Evolutionary conservation across 2,797 vertebrate genomes (phyloP).

Genomic region (Silurus lanzhouensis): DNA sequence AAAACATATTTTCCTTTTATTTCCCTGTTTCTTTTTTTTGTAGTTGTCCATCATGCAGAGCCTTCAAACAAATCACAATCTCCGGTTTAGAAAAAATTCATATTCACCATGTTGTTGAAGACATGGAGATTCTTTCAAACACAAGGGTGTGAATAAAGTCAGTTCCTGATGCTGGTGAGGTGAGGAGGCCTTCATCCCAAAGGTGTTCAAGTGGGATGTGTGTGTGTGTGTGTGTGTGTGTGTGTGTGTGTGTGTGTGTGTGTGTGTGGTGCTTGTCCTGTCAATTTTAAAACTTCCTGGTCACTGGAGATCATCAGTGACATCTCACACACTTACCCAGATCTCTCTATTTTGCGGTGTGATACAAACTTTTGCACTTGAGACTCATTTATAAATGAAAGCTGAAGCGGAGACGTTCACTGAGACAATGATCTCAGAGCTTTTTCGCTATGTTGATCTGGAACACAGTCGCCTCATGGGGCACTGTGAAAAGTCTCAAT

Average conservation of each 20-base stretch:
- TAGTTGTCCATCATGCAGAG: conserved; percentile 1
- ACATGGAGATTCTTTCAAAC: too few relatives aligned
- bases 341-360: background rate
- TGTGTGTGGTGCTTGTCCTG: background rate
- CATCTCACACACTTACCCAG: background rate
- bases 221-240: background rate
- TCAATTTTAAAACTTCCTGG: background rate
- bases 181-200: too few relatives aligned
- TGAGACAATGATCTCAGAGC: background rate
- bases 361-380: background rate
- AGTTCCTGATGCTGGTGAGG: too few relatives aligned
- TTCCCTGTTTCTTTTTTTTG: background rate
- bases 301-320: background rate
- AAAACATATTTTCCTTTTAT: background rate
- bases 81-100: background rate
- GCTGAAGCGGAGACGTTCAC: too few relatives aligned
- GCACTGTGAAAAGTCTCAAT: background rate
- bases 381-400: too few relatives aligned
- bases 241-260: background rate
- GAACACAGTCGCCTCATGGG: background rate
- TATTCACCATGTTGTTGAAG: background rate
- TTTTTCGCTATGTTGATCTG: background rate
- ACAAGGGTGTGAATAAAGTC: background rate
- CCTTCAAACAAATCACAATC: background rate
- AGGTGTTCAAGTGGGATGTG: background rate